These are phyloP conservation scores for Hemithea aestivaria DNA, from an alignment of 2,888 invertebrate species.

Conservation along the genomic window DNA sequence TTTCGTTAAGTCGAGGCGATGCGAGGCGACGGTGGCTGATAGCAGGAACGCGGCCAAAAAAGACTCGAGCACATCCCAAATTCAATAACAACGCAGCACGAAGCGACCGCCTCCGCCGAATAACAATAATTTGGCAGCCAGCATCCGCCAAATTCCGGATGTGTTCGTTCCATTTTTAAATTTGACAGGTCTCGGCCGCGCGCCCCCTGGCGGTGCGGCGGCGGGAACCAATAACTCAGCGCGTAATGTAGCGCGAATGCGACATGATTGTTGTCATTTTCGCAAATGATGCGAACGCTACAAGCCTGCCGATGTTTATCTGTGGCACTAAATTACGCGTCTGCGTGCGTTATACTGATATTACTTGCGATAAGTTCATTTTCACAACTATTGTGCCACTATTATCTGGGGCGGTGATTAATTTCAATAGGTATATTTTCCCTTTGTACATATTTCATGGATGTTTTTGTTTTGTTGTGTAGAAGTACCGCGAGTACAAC, in stretches of 20 bases:
- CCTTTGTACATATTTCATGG: constrained; percentile 12
- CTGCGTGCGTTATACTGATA: constrained; percentile 47
- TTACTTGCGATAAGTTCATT: constrained; percentile 43
- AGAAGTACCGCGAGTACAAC: constrained; percentile 90
- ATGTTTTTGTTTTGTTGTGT: constrained; percentile 41
- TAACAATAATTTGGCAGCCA: constrained; percentile 76
- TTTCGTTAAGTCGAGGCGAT: constrained; percentile 18
- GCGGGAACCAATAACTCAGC: constrained; percentile 58
- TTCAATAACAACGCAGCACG: constrained; percentile 68
- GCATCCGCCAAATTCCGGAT: constrained; percentile 69
- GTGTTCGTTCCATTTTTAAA: constrained; percentile 76
- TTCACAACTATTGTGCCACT: constrained; percentile 20
- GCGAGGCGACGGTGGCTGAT: constrained; percentile 27
- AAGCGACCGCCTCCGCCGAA: constrained; percentile 56
- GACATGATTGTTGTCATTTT: constrained; percentile 73
- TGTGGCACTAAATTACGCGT: constrained; percentile 64
- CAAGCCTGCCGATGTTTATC: constrained; percentile 69
- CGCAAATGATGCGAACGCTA: constrained; percentile 69
- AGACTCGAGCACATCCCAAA: constrained; percentile 59
- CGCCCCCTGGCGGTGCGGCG: constrained; percentile 27
- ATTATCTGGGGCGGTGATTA: too few relatives aligned
- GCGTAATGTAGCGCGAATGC: constrained; percentile 67
- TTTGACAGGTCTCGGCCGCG: constrained; percentile 67
- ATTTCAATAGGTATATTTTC: too few relatives aligned
- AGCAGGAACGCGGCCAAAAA: constrained; percentile 36